Percentiles rank a stretch among this genome's conserved stretches.
Conservation (phyloP, 1,140 invertebrate genomes). For the Diorhabda carinulata region DNA sequence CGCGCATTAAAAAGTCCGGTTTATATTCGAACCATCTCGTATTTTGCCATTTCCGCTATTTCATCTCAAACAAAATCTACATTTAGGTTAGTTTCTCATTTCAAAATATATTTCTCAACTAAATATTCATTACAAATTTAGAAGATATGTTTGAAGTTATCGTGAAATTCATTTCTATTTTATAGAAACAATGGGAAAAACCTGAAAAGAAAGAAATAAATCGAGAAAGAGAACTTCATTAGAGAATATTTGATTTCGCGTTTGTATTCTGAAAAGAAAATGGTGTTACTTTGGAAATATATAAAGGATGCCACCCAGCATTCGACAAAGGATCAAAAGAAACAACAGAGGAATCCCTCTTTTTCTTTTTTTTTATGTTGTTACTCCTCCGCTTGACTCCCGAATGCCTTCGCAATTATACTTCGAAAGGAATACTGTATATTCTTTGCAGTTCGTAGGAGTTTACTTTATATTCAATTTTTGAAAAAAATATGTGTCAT, state of each 20-base stretch:
- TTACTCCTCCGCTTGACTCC: neutral
- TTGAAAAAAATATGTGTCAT: too few relatives aligned
- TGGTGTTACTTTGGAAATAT: neutral
- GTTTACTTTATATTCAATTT: too few relatives aligned
- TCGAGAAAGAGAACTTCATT: neutral
- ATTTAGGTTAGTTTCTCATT: neutral
- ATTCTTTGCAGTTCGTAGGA: too few relatives aligned
- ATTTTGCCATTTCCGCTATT: too few relatives aligned
- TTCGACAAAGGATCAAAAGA: neutral
- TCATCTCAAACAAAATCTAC: too few relatives aligned
- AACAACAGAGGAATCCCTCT: neutral
- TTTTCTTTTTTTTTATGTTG: neutral
- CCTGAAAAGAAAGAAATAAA: neutral
- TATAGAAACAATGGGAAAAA: neutral
- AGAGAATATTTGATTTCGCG: neutral
- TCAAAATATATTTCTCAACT: neutral
- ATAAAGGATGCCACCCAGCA: neutral
- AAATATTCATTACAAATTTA: neutral
- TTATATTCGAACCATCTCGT: too few relatives aligned
- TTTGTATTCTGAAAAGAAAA: conserved; percentile 1
- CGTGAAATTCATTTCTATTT: neutral
- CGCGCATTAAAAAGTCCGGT: too few relatives aligned
- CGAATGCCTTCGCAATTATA: neutral
- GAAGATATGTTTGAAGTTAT: neutral
- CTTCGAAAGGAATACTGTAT: neutral